Base-by-base conservation (phyloP, 2,797 vertebrate species). In the Phalloptychus januarius region DNA sequence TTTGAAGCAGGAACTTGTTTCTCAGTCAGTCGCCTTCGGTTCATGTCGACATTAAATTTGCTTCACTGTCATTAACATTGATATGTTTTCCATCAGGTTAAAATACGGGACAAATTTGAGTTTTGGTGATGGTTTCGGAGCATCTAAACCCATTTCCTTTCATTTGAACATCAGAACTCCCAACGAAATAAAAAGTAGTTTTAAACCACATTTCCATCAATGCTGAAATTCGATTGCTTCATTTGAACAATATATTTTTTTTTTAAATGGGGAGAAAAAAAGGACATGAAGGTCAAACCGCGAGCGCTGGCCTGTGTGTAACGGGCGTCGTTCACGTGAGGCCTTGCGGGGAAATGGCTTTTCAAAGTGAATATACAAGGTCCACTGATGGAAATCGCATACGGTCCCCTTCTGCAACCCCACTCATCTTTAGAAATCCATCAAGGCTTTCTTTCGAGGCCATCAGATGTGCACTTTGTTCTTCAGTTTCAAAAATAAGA, bases 321-420 rank as follows among this genome's bases (percentile, higher is more conserved):
- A 44, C 13, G 15, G 46, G 46, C 36, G 2, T 82, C 13, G 74
- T 77, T 56, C 79, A 52, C 81, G 79, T 71, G 58, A 82, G 77
- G 72, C 86, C 85, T 88, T 88, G 84, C 45, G 45, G 74, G 65
- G 4, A 82, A 86, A 84, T 80, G 74, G 77, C 52, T 71, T 50
- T 82, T 65, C 6, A 65, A 23, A 44, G 25, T 48, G 73, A 50
- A 76, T n/a, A 20, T 16, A 1, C 81, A 75, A 85, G 83, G 76
- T 79, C 71, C 42, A 5, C 11, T 7, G 20, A 16, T 20, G 15
- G 10, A 79, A 40, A 46, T 63, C 50, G 56, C 63, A 80, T 45
- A 33, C 33, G 16, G 48, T 15, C 42, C 23, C 38, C 36, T 67
- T 38, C 10, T 2, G 4, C 20, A 67, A 67, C 20, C 36, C 63